Base-by-base conservation (phyloP, 2,797 vertebrate genomes). In the Stomatorhinus walkeri region DNA sequence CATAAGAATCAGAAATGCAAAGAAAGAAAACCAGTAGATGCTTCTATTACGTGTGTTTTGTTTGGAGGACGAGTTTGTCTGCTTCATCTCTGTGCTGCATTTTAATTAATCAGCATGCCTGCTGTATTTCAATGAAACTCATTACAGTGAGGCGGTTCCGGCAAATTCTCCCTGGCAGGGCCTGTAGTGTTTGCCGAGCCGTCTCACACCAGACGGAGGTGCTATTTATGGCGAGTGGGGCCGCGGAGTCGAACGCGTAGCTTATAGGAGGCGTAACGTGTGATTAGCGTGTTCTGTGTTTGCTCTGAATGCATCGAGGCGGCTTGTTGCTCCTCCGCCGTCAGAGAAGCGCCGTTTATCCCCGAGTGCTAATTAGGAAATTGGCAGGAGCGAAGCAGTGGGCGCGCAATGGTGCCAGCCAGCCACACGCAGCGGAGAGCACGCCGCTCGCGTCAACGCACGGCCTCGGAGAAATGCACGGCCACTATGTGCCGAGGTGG, bases 391-490 rank as follows among this genome's bases (percentile, higher is more conserved):
- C 51, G 32, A 87, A 87, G 64, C 68, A 32, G 64, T 1, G 24
- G 51, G 85, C 49, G 56, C 88, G 61, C 84, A 32, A 36, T 79
- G 49, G 28, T 86, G 68, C 90, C 89, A 89, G 85, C 52, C 88
- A 59, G 79, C 22, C 85, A 28, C 85, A 52, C 87, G 19, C 72
- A 59, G 46, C 1, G 7, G 72, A 22, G 19, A 43, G 46, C n/a
- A 43, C 10, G 81, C n/a, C n/a, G n/a, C 4, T n/a, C 43, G 10
- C 46, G 81, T 49, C 43, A 6, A 3, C 46, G 22, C 81, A 5
- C 1, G 9, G 79, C 40, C 79, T 83, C 1, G 3, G 16, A 83
- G 19, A 40, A 43, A 79, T 6, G 3, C 16, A 0, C 72, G 7
- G 36, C 19, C 6, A 14, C 32, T n/a, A 12, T 9, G 19, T 76